Base-by-base conservation (phyloP, 2,797 vertebrate genomes). In the Oophaga sylvatica region DNA sequence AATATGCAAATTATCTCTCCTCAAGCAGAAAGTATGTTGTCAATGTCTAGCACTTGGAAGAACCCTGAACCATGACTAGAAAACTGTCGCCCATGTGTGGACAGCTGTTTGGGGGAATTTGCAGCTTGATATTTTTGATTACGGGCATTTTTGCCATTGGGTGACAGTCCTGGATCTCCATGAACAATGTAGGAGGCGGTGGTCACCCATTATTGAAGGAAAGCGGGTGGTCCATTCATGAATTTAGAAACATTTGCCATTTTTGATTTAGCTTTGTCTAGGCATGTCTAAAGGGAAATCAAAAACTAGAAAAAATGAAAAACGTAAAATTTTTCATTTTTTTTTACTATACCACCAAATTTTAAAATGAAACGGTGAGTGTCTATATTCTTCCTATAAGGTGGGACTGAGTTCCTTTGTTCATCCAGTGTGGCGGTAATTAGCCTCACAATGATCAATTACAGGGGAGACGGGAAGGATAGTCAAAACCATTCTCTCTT, bases 401-500 rank as follows among this genome's bases (percentile, higher is more conserved):
- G 31, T 12, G 35, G 29, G 41, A 12, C 7, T 16, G 62, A n/a
- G 56, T 62, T 16, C 31, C n/a, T 84, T 75, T 84, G 31, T 84
- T 62, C 56, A 26, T 17, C 11, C n/a, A 56, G 41, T 56, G 60
- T 41, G 65, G 31, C 26, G 35, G 20, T 87, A 87, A 80, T 73
- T 29, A 48, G 63, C 53, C 15, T 56, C 65, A 19, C 29, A 35
- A 41, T 48, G 29, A 22, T 56, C n/a, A 13, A 13, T 71, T 31
- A 71, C 0, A 1, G 15, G 60, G 59, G 35, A 41, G 35, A 41
- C 35, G 35, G 78, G 10, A 87, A 62, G 67, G 41, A 65, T 1
- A 81, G 75, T 63, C 57, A 3, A 45, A 53, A 29, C 35, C 31
- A 85, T 79, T 77, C 63, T 45, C 48, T 45, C 85, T 59, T 31